phyloP scores from a whole-genome alignment of 2,888 invertebrate genomes.

The Listrodromus nycthemerus region DNA sequence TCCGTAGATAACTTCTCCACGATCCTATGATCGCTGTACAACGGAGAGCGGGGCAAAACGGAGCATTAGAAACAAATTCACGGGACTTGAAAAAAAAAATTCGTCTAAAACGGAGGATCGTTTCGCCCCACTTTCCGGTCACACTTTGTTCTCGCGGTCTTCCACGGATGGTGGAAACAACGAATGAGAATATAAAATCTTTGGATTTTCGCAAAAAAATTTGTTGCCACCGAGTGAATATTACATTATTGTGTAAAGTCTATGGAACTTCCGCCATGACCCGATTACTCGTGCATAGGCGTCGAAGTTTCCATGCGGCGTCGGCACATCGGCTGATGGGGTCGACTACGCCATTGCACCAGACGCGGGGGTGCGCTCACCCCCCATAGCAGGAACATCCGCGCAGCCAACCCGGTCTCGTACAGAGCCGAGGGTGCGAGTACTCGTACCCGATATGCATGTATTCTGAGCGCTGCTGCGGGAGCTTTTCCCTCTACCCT shows the following conservation, averaged over 20 bases:
- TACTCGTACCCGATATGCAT: slow-evolving; percentile 67
- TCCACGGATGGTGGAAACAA: too few relatives aligned
- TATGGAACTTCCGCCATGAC: slow-evolving; percentile 65
- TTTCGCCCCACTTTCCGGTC: too few relatives aligned
- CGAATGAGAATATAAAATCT: too few relatives aligned
- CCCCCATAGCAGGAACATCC: slow-evolving; percentile 77
- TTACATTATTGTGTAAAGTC: slow-evolving; percentile 33
- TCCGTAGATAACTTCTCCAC: background rate
- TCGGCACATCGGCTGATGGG: slow-evolving; percentile 48
- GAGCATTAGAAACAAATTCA: too few relatives aligned
- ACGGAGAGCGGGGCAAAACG: too few relatives aligned
- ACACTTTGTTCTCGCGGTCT: too few relatives aligned
- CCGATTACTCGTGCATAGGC: slow-evolving; percentile 63
- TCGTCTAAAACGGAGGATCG: too few relatives aligned
- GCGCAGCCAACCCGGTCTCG: slow-evolving; percentile 71
- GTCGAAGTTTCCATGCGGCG: slow-evolving; percentile 32
- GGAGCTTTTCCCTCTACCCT: slow-evolving; percentile 69
- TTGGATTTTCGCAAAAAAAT: too few relatives aligned
- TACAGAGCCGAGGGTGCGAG: slow-evolving; percentile 72
- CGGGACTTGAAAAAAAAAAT: too few relatives aligned
- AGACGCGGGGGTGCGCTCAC: slow-evolving; percentile 79
- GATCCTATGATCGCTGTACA: background rate
- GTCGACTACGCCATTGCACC: slow-evolving; percentile 80
- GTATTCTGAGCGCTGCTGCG: slow-evolving; percentile 18
- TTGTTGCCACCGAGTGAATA: background rate